phyloP scores from a whole-genome alignment of 2,797 vertebrate genomes.

The Chelon labrosus region DNA sequence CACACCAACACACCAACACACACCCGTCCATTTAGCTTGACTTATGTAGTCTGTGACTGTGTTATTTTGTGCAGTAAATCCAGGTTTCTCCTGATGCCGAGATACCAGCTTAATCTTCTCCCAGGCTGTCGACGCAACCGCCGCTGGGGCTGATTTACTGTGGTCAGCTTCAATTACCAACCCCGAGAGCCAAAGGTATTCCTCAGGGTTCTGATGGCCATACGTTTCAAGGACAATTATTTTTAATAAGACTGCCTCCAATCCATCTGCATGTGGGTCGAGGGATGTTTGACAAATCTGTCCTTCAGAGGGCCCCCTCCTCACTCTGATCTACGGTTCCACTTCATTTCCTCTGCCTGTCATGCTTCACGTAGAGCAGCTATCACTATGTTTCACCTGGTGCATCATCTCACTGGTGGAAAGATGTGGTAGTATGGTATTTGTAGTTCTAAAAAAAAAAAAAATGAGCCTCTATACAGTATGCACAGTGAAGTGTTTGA shows the following conservation, averaged over 20 bases:
- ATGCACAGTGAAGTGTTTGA: background rate
- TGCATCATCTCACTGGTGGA: conserved; percentile 18
- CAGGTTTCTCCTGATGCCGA: conserved; percentile 64
- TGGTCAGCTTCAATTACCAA: conserved; percentile 79
- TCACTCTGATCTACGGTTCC: conserved; percentile 73
- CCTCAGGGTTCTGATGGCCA: conserved; percentile 70
- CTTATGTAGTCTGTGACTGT: conserved; percentile 65
- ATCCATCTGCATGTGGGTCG: conserved; percentile 79
- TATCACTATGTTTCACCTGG: conserved; percentile 70
- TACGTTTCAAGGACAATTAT: conserved; percentile 82
- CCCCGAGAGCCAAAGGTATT: conserved; percentile 70
- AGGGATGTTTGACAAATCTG: conserved; percentile 75
- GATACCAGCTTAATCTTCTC: conserved; percentile 76
- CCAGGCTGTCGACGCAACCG: conserved; percentile 61
- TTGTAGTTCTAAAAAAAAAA: conserved; percentile 46
- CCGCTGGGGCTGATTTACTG: conserved; percentile 74
- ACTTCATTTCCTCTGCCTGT: conserved; percentile 74
- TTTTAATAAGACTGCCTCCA: conserved; percentile 78
- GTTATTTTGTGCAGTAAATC: conserved; percentile 76
- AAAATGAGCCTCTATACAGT: background rate
- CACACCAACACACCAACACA: conserved; percentile 11
- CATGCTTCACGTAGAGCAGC: conserved; percentile 50
- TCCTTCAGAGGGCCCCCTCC: conserved; percentile 72
- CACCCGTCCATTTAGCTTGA: conserved; percentile 60
- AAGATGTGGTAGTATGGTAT: conserved; percentile 42